Conservation (phyloP, 2,888 invertebrate genomes). For the Callosobruchus maculatus region DNA sequence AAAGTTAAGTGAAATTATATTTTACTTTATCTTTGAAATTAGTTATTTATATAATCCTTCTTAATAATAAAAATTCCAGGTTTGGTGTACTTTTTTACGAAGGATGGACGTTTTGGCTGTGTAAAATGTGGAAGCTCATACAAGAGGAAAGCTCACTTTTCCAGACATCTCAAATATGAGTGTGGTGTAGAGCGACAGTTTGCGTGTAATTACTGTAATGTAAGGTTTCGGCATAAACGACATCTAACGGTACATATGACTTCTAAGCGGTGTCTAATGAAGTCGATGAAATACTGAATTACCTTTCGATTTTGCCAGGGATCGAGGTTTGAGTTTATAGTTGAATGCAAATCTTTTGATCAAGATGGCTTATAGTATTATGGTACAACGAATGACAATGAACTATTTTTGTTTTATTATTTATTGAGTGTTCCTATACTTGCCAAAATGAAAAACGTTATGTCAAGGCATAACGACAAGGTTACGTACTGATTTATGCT, state of each 20-base stretch:
- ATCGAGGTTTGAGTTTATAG: too few species aligned
- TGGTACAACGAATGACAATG: too few species aligned
- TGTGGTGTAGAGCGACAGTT: constrained; percentile 55
- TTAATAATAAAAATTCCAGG: constrained; percentile 5
- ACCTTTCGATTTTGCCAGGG: neutral
- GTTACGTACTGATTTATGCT: too few species aligned
- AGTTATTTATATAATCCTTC: too few species aligned
- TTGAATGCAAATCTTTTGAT: too few species aligned
- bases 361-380: too few species aligned
- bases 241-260: constrained; percentile 18
- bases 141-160: constrained; percentile 15
- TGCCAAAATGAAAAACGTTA: too few species aligned
- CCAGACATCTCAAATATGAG: constrained; percentile 49
- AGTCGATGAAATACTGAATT: neutral
- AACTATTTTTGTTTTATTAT: too few species aligned
- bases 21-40: too few species aligned
- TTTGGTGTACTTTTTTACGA: constrained; percentile 3
- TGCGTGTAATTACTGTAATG: constrained; percentile 19
- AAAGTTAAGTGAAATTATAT: too few species aligned
- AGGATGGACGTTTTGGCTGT: constrained; percentile 23
- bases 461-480: too few species aligned
- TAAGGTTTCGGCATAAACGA: constrained; percentile 15
- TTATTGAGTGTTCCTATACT: too few species aligned
- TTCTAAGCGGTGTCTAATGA: constrained; percentile 8
- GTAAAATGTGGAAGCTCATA: constrained; percentile 17